Base-by-base conservation (phyloP, 2,113 vertebrate species). In the Semicossyphus pulcher region DNA sequence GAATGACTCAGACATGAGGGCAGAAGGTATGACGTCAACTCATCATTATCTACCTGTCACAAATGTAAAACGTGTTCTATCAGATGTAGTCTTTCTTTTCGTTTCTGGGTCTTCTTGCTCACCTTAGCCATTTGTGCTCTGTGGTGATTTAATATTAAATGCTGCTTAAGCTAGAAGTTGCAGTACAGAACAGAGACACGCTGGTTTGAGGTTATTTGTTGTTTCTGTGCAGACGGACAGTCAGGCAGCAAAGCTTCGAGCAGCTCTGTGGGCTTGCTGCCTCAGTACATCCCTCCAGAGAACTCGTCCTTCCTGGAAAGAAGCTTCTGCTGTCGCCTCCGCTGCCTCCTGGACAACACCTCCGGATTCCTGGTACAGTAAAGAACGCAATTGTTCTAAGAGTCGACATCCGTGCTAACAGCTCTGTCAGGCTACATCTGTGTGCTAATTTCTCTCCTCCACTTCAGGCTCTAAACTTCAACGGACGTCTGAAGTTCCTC, bases 251-350 rank as follows among this genome's bases (percentile, higher is more conserved):
- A 32, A 57, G 1, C 42, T 1, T 0, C 1, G 0, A 45, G 59
- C 54, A 29, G 63, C 42, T 58, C 71, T 1, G 7, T 23, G 39
- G 18, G n/a, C 25, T 5, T 47, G 42, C 1, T 53, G 51, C 84
- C 16, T 0, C 86, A 92, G 26, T 80, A 87, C 64, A 57, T 93
- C 58, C 92, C 89, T 2, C 89, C 85, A 4, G 93, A 94, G 51
- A 93, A 93, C 79, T 92, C 92, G 3, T 91, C 90, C 29, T 93
- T 92, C 71, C 91, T 93, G 76, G 93, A 94, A 53, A 89, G 93
- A 72, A 92, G 76, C 62, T 94, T 94, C 6, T 84, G 92, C 69
- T 94, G 94, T 72, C 84, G 86, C 12, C 91, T 95, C 20, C 88
- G 91, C 63, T 94, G 94, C 80, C 91, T 95, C 31, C 86, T 93